Base-by-base conservation (phyloP, 2,113 vertebrate species). In the Connochaetes taurinus region DNA sequence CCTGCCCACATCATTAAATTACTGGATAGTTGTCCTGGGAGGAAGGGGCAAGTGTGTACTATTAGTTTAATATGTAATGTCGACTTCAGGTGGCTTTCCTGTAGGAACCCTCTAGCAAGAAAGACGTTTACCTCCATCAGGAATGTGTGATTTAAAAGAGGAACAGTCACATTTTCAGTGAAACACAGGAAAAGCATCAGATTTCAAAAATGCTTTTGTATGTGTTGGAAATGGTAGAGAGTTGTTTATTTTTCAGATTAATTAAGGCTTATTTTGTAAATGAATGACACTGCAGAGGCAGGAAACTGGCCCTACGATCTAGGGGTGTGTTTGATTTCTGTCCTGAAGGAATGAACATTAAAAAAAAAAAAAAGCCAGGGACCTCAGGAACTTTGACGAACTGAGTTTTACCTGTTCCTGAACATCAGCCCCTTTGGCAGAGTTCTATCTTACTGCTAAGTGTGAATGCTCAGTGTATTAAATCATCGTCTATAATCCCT, bases 401-500 rank as follows among this genome's bases (percentile, higher is more conserved):
- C 31, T 76, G 71, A 47, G 78, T 88, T 88, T 15, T 62, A n/a
- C 76, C 58, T 45, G 8, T 62, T 94, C 55, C 25, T 78, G 27
- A 92, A 55, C 43, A 31, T 71, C 53, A 71, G 29, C 57, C 53
- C 57, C 53, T 15, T 94, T 87, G 60, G n/a, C 62, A 94, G 53
- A 19, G 67, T 85, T 94, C 45, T 78, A 36, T 45, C 87, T 47
- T 36, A 25, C 19, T 96, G 40, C 87, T 90, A 78, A 90, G 67
- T 47, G 36, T 57, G n/a, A 96, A 11, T 82, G 82, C 3, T 85
- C 83, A 33, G n/a, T 60, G 3, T 29, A 40, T 95, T 83, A 90
- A 96, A 88, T 60, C 95, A 93, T 92, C 52, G n/a, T 97, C 53
- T 97, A 60, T 98, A 97, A 98, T 96, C 92, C 50, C 74, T 98